phyloP scores from a whole-genome alignment of 2,113 vertebrate genomes.

The Genyomyrus donnyi region DNA sequence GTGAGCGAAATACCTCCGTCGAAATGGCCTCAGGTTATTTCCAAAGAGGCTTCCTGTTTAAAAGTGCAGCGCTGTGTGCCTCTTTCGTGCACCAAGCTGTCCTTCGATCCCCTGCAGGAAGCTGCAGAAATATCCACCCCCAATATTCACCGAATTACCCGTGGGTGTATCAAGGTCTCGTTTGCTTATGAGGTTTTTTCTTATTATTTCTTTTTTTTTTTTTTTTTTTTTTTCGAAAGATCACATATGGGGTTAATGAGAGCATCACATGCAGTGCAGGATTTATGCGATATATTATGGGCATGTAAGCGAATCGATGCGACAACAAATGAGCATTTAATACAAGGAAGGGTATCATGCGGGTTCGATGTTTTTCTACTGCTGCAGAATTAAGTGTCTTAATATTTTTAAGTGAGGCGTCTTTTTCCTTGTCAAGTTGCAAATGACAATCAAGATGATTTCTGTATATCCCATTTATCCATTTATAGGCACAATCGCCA shows the following conservation, averaged over 20 bases:
- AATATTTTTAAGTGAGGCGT: conserved; percentile 4
- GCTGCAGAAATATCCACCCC: conserved; percentile 27
- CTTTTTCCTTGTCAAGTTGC: neutral
- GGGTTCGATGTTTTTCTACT: conserved; percentile 38
- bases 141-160: conserved; percentile 19
- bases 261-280: conserved; percentile 19
- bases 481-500: neutral
- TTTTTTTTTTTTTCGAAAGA: conserved; percentile 16
- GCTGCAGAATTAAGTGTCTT: conserved; percentile 8
- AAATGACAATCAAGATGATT: neutral
- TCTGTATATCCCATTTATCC: neutral
- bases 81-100: neutral
- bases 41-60: conserved; percentile 40
- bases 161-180: conserved; percentile 27
- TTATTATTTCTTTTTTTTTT: neutral
- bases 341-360: conserved; percentile 25
- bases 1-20: conserved; percentile 35
- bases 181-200: conserved; percentile 31
- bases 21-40: conserved; percentile 35
- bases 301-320: neutral
- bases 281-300: conserved; percentile 11
- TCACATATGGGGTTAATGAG: conserved; percentile 20
- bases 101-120: conserved; percentile 21
- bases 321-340: conserved; percentile 15
- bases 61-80: conserved; percentile 24